These are phyloP conservation scores for Jacana jacana DNA, from an alignment of 2,113 vertebrate species.

Conservation along the genomic window DNA sequence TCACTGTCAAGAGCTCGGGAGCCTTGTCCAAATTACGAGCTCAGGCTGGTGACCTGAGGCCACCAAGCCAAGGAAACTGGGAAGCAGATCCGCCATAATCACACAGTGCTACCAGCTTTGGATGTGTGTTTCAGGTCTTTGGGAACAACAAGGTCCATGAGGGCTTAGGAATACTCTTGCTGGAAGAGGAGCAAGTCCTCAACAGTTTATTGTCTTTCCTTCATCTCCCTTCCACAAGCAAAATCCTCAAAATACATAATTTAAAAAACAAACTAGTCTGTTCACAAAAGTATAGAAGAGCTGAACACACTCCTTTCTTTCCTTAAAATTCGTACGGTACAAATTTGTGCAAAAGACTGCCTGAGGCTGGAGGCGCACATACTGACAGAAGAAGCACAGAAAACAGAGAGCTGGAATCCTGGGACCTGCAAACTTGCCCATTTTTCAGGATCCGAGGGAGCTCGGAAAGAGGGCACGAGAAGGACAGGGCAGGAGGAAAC, in stretches of 20 bases:
- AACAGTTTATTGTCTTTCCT: not conserved
- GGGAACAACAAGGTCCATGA: fast-evolving
- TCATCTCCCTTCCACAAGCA: not conserved
- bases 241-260: not conserved
- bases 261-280: not conserved
- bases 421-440: not conserved
- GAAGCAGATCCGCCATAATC: not conserved
- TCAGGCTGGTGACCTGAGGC: not conserved
- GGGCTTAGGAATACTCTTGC: not conserved
- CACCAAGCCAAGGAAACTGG: not conserved
- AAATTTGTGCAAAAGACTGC: not conserved
- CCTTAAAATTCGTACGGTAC: not conserved
- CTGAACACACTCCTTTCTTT: not conserved
- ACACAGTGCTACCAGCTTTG: not conserved
- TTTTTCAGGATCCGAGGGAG: not conserved
- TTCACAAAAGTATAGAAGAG: not conserved
- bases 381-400: not conserved
- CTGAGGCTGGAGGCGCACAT: fast-evolving
- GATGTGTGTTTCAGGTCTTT: not conserved
- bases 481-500: not conserved
- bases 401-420: not conserved
- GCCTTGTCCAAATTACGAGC: not conserved
- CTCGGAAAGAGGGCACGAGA: not conserved
- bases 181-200: not conserved
- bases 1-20: not conserved